Percentiles rank a stretch among this genome's conserved stretches.
Evolutionary conservation across 2,113 vertebrate genomes (phyloP).

Genomic region (Gorsachius goisagi): DNA sequence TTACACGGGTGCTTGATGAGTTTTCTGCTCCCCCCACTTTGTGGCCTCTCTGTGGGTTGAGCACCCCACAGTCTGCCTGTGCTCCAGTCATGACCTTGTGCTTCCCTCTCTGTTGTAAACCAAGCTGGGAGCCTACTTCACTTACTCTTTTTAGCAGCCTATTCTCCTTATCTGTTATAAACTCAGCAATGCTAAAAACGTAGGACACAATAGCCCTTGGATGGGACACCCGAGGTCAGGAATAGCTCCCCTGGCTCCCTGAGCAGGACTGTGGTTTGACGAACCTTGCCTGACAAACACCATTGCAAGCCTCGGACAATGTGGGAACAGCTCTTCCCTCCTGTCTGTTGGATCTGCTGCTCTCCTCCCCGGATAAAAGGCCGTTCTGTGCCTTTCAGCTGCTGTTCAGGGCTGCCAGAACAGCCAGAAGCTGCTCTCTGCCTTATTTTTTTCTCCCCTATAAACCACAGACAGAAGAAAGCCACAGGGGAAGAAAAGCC

Average conservation of each 20-base stretch:
- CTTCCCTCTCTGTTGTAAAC: neutral
- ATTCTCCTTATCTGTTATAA: constrained; percentile 33
- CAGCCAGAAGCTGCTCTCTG: neutral
- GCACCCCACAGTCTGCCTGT: neutral
- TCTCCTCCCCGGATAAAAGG: neutral
- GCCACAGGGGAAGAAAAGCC: constrained; percentile 2
- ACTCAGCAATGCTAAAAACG: neutral
- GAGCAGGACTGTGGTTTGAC: neutral
- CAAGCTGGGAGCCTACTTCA: neutral
- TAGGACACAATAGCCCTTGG: neutral
- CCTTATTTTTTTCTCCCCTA: too few species aligned
- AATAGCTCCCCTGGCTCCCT: neutral
- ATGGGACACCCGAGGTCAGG: neutral
- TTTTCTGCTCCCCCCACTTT: neutral
- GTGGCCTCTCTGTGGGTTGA: neutral
- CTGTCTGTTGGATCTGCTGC: neutral
- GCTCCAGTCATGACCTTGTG: neutral
- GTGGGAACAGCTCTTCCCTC: neutral
- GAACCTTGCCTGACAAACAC: neutral
- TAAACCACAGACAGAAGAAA: constrained; percentile 22
- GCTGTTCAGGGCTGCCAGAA: neutral
- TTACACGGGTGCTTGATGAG: rapidly evolving
- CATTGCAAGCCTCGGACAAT: neutral
- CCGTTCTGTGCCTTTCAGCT: neutral
- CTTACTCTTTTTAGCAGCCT: constrained; percentile 19